Evolutionary conservation across 2,888 invertebrate species (phyloP).

Genomic region (Athalia cordata): DNA sequence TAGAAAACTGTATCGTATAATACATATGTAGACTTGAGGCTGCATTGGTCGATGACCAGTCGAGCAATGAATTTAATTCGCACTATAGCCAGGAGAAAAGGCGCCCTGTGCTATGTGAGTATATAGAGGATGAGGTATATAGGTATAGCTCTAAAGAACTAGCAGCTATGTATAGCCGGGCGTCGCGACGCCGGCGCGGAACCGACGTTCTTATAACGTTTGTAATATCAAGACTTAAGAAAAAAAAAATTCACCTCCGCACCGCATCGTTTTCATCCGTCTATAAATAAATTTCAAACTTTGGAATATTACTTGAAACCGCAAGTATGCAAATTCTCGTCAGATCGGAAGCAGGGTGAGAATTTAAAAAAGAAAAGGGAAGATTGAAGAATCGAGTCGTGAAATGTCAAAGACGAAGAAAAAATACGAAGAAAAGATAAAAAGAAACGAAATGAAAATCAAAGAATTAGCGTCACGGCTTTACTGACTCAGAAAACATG

Average conservation of each 20-base stretch:
- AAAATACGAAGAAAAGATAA: no score
- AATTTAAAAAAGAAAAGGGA: neutral
- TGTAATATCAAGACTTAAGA: no score
- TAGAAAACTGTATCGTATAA: neutral
- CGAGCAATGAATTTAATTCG: slow-evolving; percentile 62
- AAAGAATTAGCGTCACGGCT: no score
- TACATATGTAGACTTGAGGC: neutral
- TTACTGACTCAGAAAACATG: no score
- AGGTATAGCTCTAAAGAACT: slow-evolving; percentile 41
- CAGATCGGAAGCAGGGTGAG: neutral
- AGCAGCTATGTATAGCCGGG: slow-evolving; percentile 64
- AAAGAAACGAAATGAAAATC: no score
- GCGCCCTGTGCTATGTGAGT: slow-evolving; percentile 48
- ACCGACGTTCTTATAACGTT: slow-evolving; percentile 49
- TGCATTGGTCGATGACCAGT: slow-evolving; percentile 58
- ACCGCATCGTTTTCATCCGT: no score
- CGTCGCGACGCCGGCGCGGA: slow-evolving; percentile 60
- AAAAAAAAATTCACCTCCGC: no score
- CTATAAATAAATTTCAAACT: no score
- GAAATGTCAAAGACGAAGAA: no score
- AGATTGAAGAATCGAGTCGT: no score
- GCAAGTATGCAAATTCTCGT: neutral
- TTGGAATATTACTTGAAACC: no score
- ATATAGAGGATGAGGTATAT: slow-evolving; percentile 39
- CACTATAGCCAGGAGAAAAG: slow-evolving; percentile 55